Evolutionary conservation across 2,797 vertebrate species (phyloP), one percentile per base, ranked within the genome.

Genomic region (Darevskia mixta): DNA sequence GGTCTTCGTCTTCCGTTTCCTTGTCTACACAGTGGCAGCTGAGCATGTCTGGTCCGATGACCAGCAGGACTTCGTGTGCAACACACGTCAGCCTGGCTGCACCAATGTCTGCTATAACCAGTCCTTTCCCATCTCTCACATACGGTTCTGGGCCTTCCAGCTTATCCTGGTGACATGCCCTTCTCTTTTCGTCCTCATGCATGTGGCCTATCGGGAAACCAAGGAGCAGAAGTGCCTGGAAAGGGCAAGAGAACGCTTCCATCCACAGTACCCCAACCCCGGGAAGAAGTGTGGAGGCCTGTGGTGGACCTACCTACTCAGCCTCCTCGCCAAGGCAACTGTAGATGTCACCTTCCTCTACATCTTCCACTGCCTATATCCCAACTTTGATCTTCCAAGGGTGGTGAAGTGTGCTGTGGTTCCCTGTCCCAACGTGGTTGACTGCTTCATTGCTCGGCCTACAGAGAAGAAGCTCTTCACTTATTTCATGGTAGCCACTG

Each of bases 151-250:
- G 99, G 99, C 99, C 10, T 96, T 99, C 92, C 99, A 99, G 97
- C 98, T 99, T 94, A 99, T 99, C 97, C 97, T 99, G 58, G 98
- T 99, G 95, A 99, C 98, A 0, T 99, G 98, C 86, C 98, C 99
- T 0, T 99, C 99, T 0, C 94, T 99, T 45, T 96, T 99, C 3
- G 98, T 99, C 94, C 95, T 98, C 92, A 98, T 99, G 97, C 99
- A 99, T 0, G 98, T 99, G 73, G 97, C 98, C 32, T 99, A 99
- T 94, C 94, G 98, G 1, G 96, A 99, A n/a, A 98, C 98, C 49
- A 96, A 97, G 0, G 98, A 98, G 58, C 94, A 94, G 9, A 98
- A 97, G 82, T 73, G 97, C 92, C 94, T 23, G 0, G 86, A 91
- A 2, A 97, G 96, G 4, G 17, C 94, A 0, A 97, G 98, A 0